These are phyloP conservation scores for Tetanocera ferruginea DNA, from an alignment of 2,888 invertebrate genomes.

Conservation along the genomic window DNA sequence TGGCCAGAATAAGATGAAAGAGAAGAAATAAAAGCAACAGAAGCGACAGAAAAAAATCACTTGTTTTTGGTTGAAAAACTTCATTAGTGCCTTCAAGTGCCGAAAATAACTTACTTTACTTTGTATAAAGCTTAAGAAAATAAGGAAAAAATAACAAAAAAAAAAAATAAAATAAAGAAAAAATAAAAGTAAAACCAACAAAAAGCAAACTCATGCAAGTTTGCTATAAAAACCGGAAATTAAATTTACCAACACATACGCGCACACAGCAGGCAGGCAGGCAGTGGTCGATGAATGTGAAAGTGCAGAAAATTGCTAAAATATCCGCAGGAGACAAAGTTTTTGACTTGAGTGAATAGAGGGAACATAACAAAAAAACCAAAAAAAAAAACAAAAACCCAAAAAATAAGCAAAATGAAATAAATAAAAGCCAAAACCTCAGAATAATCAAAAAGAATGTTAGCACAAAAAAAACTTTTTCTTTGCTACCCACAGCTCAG, in stretches of 20 bases:
- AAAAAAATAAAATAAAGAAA: too few relatives aligned
- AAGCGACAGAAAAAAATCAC: too few relatives aligned
- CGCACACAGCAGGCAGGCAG: background rate
- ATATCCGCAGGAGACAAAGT: conserved; percentile 26
- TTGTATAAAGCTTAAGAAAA: too few relatives aligned
- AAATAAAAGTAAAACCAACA: background rate
- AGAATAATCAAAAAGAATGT: too few relatives aligned
- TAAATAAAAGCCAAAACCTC: too few relatives aligned
- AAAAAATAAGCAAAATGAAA: too few relatives aligned
- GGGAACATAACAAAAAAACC: background rate
- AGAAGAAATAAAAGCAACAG: background rate
- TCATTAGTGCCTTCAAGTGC: too few relatives aligned
- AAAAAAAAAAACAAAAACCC: background rate
- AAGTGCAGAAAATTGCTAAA: conserved; percentile 11
- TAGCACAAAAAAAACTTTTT: too few relatives aligned
- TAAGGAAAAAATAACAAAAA: background rate
- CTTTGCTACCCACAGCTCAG: background rate
- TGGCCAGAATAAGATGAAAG: background rate
- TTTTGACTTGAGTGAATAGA: background rate
- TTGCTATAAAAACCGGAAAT: conserved; percentile 31
- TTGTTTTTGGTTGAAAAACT: too few relatives aligned
- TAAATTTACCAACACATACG: conserved; percentile 31
- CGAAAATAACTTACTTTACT: too few relatives aligned
- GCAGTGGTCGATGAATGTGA: background rate
- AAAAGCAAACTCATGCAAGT: too few relatives aligned